Evolutionary conservation across 1,140 invertebrate species (phyloP).

Genomic region (Phthorimaea operculella): DNA sequence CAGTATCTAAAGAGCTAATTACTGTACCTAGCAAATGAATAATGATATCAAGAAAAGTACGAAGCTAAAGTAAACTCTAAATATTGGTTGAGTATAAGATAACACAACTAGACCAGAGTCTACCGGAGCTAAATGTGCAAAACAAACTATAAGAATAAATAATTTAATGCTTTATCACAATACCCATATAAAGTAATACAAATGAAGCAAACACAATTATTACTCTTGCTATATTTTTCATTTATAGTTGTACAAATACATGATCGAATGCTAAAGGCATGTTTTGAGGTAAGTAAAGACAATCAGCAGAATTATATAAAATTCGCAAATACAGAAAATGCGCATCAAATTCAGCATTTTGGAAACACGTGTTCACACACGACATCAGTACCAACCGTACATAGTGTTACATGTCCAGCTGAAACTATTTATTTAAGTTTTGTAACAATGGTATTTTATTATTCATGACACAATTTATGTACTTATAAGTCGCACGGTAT

Average conservation of each 20-base stretch:
- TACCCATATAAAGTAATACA: neutral
- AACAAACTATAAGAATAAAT: neutral
- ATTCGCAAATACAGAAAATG: neutral
- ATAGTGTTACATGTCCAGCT: neutral
- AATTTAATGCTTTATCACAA: neutral
- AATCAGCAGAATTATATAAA: neutral
- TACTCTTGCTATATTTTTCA: neutral
- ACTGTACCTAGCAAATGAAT: too few species aligned
- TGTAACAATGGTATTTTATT: slow-evolving; percentile 34
- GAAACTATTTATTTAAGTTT: slow-evolving; percentile 16
- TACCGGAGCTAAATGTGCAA: neutral
- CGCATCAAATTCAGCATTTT: slow-evolving; percentile 12
- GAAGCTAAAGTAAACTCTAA: too few species aligned
- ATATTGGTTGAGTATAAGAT: too few species aligned
- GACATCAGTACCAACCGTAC: neutral
- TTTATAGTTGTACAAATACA: neutral
- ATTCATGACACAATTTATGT: slow-evolving; percentile 37
- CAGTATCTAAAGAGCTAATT: too few species aligned
- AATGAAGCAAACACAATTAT: neutral
- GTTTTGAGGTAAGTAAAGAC: neutral
- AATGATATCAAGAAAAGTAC: too few species aligned
- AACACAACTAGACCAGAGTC: too few species aligned
- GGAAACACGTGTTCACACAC: slow-evolving; percentile 22
- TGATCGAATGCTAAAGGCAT: neutral
- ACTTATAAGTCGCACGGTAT: slow-evolving; percentile 9